Base-by-base conservation (phyloP, 2,113 vertebrate genomes). In the Macquaria ambigua region DNA sequence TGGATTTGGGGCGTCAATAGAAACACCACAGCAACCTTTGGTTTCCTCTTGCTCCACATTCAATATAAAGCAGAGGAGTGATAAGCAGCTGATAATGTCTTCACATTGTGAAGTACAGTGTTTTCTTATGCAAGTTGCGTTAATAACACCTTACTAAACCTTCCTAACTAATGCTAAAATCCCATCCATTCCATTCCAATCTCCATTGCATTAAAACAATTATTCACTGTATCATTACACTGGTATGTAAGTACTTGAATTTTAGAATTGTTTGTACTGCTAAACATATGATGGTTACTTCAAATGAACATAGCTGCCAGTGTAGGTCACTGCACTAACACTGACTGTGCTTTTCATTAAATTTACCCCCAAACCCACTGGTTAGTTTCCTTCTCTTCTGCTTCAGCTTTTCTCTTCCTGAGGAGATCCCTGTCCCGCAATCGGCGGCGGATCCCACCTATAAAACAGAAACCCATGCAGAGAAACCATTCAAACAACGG, bases 321-420 rank as follows among this genome's bases (percentile, higher is more conserved):
- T 83, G 3, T 64, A 74, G 28, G 50, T 73, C 63, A 72, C 61
- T 61, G 28, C 20, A 23, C 46, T 61, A 46, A 79, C n/a, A 56
- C 74, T 58, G 12, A 81, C 66, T 73, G 56, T 74, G n/a, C 8
- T 79, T 71, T 69, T 81, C 21, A 15, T 74, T 62, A 90, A 83
- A 92, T 94, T 94, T 98, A 99, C 98, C 97, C 95, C 64, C 94
- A 89, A 92, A 96, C 88, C 97, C 97, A 97, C 90, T 97, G 96
- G 82, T 93, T 78, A 61, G 94, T 96, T 8, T 97, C 95, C 92
- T 97, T 97, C 76, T 97, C 96, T 69, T 96, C 92, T 0, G 95
- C 96, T 94, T 98, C 97, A 0, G 95, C 97, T 91, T 94, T 98
- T 89, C 96, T 98, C 90, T 97, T 99, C 77, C 90, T 96, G 79